Base-by-base conservation (phyloP, 2,888 invertebrate genomes). In the Microdon myrmicae region DNA sequence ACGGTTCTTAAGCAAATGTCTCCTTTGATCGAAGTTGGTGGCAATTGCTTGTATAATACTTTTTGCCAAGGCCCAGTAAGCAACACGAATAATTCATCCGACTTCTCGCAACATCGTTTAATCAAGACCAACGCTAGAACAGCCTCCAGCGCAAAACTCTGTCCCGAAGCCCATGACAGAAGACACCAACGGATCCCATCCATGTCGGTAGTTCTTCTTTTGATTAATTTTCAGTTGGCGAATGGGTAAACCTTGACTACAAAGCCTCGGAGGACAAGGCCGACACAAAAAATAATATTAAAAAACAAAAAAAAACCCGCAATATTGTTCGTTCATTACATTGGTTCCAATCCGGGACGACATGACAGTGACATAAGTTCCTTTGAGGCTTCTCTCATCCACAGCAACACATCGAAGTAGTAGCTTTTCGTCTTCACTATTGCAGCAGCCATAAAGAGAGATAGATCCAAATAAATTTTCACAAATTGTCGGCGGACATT, bases 361-460 rank as follows among this genome's bases (percentile, higher is more conserved):
- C 66, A 66, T 59, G 66, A 66, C 66, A 66, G 58, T 66, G 66
- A 66, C 66, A 66, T 66, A 54, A 66, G 66, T 66, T 66, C 66
- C 59, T 59, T 66, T 53, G 59, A 59, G 66, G 53, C 58, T 59
- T 66, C 59, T 48, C 66, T 59, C 53, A 54, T 48, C 66, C 53
- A 44, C 43, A 44, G 55, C 49, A 39, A 43, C 60, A 48, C 38
- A 17, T 12, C 16, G 5, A 32, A 4, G 19, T 20, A 6, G 23
- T 10, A 17, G 29, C 22, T 20, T 39, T 38, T 47, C 37, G 32
- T 38, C 45, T 25, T 38, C 23, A 25, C 38, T 16, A 23, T 17
- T 38, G 37, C n/a, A n/a, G 37, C 29, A 25, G 49, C 56, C 64
- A 64, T 64, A 64, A 64, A 56, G 37, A n/a, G n/a, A 64, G 59